Evolutionary conservation across 1,140 invertebrate species (phyloP).

Genomic region (Drosophila nigrodunni): DNA sequence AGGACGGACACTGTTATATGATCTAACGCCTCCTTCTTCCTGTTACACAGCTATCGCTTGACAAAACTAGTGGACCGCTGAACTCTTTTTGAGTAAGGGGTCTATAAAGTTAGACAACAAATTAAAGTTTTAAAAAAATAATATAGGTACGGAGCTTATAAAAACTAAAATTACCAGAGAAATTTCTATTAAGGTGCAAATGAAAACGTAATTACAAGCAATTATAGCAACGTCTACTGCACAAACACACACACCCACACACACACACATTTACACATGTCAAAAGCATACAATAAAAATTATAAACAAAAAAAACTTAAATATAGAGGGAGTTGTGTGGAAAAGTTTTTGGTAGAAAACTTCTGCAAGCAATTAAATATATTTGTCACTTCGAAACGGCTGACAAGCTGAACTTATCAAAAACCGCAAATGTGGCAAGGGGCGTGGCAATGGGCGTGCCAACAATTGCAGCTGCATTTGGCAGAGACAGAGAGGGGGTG

Average conservation of each 20-base stretch:
- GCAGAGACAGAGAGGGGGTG: neutral
- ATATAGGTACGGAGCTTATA: neutral
- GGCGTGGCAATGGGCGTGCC: slow-evolving; percentile 2
- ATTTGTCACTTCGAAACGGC: slow-evolving; percentile 76
- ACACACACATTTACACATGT: slow-evolving; percentile 68
- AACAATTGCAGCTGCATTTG: slow-evolving; percentile 17
- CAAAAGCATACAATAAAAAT: slow-evolving; percentile 23
- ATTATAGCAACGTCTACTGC: slow-evolving; percentile 72
- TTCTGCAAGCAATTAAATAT: slow-evolving; percentile 79
- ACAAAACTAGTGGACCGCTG: too few relatives aligned
- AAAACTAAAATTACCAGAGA: slow-evolving; percentile 16
- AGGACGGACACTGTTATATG: too few relatives aligned
- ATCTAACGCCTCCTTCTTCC: too few relatives aligned
- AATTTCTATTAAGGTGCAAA: slow-evolving; percentile 50
- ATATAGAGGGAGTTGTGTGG: slow-evolving; percentile 33
- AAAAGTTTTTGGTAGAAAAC: slow-evolving; percentile 64
- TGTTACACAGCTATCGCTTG: too few relatives aligned
- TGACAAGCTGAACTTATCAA: slow-evolving; percentile 68
- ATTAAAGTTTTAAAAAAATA: neutral
- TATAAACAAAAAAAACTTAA: slow-evolving; percentile 28
- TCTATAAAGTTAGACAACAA: slow-evolving; percentile 13
- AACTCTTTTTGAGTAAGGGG: too few relatives aligned
- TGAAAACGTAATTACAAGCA: slow-evolving; percentile 70
- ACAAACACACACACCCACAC: too few relatives aligned
- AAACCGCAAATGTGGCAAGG: slow-evolving; percentile 45